These are phyloP conservation scores for Phaonia tiefii DNA, from an alignment of 2,888 invertebrate genomes.

Conservation along the genomic window DNA sequence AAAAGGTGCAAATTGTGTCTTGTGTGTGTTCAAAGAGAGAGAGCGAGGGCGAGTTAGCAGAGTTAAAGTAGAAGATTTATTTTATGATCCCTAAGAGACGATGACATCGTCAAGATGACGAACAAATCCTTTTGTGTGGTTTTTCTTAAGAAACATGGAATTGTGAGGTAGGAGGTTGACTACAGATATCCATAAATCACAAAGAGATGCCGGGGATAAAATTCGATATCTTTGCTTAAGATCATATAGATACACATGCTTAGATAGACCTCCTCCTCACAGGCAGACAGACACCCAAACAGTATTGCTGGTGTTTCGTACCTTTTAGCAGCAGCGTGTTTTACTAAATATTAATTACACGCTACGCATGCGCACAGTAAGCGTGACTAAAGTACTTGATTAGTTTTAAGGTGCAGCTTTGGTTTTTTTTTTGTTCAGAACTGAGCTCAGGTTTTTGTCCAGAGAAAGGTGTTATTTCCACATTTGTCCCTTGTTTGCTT, in stretches of 20 bases:
- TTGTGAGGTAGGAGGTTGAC: conserved; percentile 14
- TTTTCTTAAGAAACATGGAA: conserved; percentile 16
- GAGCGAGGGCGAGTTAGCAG: too few species aligned
- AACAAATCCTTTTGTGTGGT: conserved; percentile 45
- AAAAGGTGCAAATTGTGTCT: conserved; percentile 53
- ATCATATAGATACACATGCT: background rate
- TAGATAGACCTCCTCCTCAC: too few species aligned
- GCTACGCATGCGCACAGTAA: conserved; percentile 14
- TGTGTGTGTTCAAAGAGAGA: background rate
- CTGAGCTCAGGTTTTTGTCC: background rate
- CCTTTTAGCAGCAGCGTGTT: too few species aligned
- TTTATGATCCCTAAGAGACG: background rate
- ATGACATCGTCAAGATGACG: conserved; percentile 1
- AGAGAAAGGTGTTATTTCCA: background rate
- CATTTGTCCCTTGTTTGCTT: background rate
- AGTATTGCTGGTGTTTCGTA: background rate
- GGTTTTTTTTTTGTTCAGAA: background rate
- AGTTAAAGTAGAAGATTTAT: conserved; percentile 12
- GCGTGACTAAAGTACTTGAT: conserved; percentile 42
- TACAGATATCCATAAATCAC: too few species aligned
- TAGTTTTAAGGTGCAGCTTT: conserved; percentile 17
- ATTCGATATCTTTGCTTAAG: background rate
- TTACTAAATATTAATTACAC: conserved; percentile 23
- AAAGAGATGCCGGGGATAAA: conserved; percentile 10
- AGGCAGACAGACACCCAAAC: background rate